Conservation (phyloP, 2,888 invertebrate genomes). For the Lacanobia wlatinum region DNA sequence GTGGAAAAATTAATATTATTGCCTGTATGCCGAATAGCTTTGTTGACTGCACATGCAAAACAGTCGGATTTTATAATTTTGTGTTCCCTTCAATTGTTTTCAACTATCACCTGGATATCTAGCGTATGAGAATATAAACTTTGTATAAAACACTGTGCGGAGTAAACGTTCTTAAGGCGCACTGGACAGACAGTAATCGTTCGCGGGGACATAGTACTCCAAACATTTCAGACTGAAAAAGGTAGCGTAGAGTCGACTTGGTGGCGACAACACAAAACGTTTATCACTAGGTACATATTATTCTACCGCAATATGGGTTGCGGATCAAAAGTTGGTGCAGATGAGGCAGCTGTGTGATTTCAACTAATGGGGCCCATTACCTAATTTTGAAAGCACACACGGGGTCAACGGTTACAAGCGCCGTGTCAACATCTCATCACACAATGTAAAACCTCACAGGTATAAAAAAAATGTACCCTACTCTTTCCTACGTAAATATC, state of each 20-base stretch:
- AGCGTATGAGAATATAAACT: no score
- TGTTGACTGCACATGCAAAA: no score
- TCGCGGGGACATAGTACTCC: neutral
- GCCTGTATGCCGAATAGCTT: no score
- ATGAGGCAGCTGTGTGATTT: conserved; percentile 21
- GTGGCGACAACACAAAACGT: conserved; percentile 13
- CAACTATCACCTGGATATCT: no score
- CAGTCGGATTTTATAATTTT: no score
- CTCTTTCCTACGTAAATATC: conserved; percentile 50
- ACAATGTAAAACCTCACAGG: conserved; percentile 41
- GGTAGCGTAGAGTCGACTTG: conserved; percentile 45
- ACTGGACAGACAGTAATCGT: neutral
- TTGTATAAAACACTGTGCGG: no score
- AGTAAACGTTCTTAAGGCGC: neutral
- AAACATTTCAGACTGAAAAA: conserved; percentile 3
- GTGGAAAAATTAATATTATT: no score
- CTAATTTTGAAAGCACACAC: conserved; percentile 4
- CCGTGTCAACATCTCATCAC: neutral
- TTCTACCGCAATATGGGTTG: conserved; percentile 23
- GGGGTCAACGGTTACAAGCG: conserved; percentile 7
- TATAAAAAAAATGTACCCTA: conserved; percentile 45
- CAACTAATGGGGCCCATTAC: conserved; percentile 14
- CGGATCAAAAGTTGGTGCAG: conserved; percentile 26
- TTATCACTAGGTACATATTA: conserved; percentile 9
- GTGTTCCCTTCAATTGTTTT: no score